phyloP scores from a whole-genome alignment of 2,888 invertebrate species.

The Eulithis testata region DNA sequence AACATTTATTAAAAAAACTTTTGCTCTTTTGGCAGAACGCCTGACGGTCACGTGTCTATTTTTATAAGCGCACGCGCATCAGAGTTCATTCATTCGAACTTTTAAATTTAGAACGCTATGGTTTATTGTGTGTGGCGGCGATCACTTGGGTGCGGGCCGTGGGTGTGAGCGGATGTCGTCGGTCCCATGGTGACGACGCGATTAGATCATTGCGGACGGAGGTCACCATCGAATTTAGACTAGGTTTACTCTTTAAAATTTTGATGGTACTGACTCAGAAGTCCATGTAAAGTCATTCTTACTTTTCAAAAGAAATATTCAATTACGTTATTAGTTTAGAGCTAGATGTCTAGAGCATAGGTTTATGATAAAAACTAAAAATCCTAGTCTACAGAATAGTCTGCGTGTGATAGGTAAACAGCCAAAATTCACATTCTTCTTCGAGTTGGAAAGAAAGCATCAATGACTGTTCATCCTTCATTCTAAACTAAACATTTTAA shows the following conservation, averaged over 20 bases:
- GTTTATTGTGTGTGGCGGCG: conserved; percentile 48
- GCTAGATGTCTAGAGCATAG: too few relatives aligned
- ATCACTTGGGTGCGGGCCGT: conserved; percentile 48
- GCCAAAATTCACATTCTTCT: neutral
- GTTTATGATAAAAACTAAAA: too few relatives aligned
- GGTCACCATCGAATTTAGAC: conserved; percentile 31
- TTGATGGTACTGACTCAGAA: neutral
- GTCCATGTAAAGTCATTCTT: neutral
- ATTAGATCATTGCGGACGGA: conserved; percentile 35
- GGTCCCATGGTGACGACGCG: conserved; percentile 31
- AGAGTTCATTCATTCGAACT: conserved; percentile 75
- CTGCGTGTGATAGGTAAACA: too few relatives aligned
- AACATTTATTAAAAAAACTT: conserved; percentile 37
- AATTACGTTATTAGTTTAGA: too few relatives aligned
- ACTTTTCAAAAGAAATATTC: too few relatives aligned
- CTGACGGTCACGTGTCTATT: conserved; percentile 63
- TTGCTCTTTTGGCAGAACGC: conserved; percentile 50
- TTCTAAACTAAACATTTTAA: neutral
- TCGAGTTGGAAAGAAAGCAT: neutral
- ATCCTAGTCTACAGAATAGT: too few relatives aligned
- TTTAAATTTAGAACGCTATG: conserved; percentile 65
- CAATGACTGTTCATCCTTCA: neutral
- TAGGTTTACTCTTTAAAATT: conserved; percentile 9
- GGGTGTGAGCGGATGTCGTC: conserved; percentile 54
- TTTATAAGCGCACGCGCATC: conserved; percentile 67